Evolutionary conservation across 64 coral and sea anemone genomes (phyloP).

Genomic region (Porites lutea): DNA sequence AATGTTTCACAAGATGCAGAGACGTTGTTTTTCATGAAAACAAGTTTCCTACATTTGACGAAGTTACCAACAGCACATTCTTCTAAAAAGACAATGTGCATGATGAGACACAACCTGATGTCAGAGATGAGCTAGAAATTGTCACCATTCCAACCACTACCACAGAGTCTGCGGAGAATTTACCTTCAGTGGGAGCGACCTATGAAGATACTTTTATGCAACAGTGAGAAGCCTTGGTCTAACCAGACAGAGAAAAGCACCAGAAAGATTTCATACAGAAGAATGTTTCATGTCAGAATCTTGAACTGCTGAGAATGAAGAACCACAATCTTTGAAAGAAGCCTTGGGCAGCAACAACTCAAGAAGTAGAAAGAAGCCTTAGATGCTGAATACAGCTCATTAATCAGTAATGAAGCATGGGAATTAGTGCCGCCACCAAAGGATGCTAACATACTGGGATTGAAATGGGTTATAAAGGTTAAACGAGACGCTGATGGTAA

Average conservation of each 20-base stretch:
- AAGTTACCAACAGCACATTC: not conserved
- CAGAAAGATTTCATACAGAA: conserved; percentile 30
- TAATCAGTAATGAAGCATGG: conserved; percentile 42
- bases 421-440: conserved; percentile 42
- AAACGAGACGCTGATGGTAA: conserved; percentile 11
- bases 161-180: too few relatives aligned
- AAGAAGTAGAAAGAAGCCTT: conserved; percentile 34
- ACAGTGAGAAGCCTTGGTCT: not conserved
- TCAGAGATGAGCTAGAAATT: not conserved
- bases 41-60: conserved; percentile 22
- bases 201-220: conserved; percentile 19
- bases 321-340: not conserved
- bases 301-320: not conserved
- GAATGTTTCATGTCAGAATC: conserved; percentile 37
- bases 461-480: conserved; percentile 29
- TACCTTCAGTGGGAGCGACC: too few relatives aligned
- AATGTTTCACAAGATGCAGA: conserved; percentile 7
- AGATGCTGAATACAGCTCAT: conserved; percentile 41
- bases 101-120: not conserved
- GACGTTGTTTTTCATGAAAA: conserved; percentile 34
- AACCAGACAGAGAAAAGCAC: conserved; percentile 42
- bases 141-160: not conserved
- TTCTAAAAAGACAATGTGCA: not conserved
- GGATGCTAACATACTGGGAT: conserved; percentile 33
- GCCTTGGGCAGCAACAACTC: conserved; percentile 39